Evolutionary conservation across 2,888 invertebrate genomes (phyloP).

Genomic region (Masnerella sp.): DNA sequence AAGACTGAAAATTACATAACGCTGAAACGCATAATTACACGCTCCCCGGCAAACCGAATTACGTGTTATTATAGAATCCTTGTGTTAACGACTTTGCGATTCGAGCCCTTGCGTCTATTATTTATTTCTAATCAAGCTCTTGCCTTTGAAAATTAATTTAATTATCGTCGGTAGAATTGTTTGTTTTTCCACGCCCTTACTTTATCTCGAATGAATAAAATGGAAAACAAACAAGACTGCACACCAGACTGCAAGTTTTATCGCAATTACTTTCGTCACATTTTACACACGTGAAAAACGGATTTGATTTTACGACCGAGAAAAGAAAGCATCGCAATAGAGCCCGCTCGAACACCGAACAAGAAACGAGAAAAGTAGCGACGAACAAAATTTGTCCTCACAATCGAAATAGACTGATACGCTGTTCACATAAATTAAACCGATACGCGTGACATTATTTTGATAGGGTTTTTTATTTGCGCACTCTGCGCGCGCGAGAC

Average conservation of each 20-base stretch:
- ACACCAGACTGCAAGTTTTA: constrained; percentile 48
- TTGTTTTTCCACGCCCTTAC: constrained; percentile 18
- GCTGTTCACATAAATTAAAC: constrained; percentile 45
- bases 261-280: constrained; percentile 49
- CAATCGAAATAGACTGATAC: constrained; percentile 52
- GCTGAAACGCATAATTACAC: constrained; percentile 48
- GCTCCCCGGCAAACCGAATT: constrained; percentile 40
- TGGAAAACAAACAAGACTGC: constrained; percentile 46
- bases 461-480: constrained; percentile 47
- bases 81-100: constrained; percentile 32
- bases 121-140: constrained; percentile 33
- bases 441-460: constrained; percentile 55
- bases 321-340: constrained; percentile 37
- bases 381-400: constrained; percentile 37
- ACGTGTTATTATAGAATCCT: constrained; percentile 37
- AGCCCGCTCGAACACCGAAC: constrained; percentile 30
- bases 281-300: constrained; percentile 46
- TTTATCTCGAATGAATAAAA: neutral
- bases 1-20: constrained; percentile 53
- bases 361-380: constrained; percentile 17
- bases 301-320: constrained; percentile 51
- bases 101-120: constrained; percentile 12
- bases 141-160: constrained; percentile 29
- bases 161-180: constrained; percentile 5
- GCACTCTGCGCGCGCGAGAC: constrained; percentile 28